Evolutionary conservation across 2,888 invertebrate species (phyloP), one percentile per base, ranked within the genome.

Genomic region (Ectemnius cavifrons): DNA sequence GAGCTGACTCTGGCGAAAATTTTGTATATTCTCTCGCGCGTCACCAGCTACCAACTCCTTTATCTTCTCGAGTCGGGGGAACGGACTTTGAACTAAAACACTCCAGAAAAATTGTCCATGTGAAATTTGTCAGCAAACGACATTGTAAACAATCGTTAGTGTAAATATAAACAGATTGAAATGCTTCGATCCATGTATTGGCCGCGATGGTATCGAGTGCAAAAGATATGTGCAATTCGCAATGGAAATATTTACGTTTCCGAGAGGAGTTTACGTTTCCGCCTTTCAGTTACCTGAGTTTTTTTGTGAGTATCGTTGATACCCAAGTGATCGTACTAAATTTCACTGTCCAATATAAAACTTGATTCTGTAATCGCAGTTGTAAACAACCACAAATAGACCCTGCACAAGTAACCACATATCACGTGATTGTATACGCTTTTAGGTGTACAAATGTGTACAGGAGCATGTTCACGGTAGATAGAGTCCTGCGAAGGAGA

Each of bases 301-400:
- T n/a, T 80, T 23, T 73, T 72, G 70, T 77, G 79, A 79, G 81
- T 82, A 82, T 83, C 77, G 78, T 69, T 75, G 71, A 80, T 8
- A 37, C 8, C 37, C 1, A 8, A 8, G 37, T 8, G 11, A 8
- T 11, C 37, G 8, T 2, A 4, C 37, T 37, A 11, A 4, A 37
- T 37, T 37, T 6, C 37, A 37, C 37, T 6, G 1, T 37, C 37
- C 37, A 37, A 37, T 37, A 8, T 37, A 37, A 37, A 37, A 6
- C 37, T 37, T 37, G 37, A 11, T 37, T 37, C 11, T 37, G 37
- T 11, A 37, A 37, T 11, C 37, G 37, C 8, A 6, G 8, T 37
- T 11, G 11, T 37, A 37, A 37, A 37, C 37, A 37, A 37, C 8
- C 37, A 37, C 8, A 6, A 37, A 37, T 37, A 6, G 11, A 6